These are phyloP conservation scores for Ursus arctos DNA, from an alignment of 2,113 vertebrate genomes.

Conservation along the genomic window DNA sequence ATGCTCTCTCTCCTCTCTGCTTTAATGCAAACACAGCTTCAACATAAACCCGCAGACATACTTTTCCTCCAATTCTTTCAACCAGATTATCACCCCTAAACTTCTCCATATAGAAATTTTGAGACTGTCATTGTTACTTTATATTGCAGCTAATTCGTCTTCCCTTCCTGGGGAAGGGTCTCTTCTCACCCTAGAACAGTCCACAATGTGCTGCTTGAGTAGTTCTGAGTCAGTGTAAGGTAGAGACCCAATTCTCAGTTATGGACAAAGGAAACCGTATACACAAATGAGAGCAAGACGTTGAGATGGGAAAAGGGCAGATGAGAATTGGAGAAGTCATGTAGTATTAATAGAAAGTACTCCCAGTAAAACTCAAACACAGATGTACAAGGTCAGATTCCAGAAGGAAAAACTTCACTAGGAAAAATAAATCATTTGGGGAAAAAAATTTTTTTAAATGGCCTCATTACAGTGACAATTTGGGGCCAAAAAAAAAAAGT, in stretches of 20 bases:
- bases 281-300: background rate
- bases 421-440: constrained; percentile 9
- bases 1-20: background rate
- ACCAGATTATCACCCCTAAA: background rate
- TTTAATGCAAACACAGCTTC: background rate
- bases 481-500: constrained; percentile 3
- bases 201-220: background rate
- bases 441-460: background rate
- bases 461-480: background rate
- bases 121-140: background rate
- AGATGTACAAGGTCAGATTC: background rate
- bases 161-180: background rate
- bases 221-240: background rate
- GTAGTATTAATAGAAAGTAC: background rate
- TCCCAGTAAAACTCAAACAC: background rate
- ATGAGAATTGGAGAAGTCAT: background rate
- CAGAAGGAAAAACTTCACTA: rapidly evolving
- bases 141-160: background rate
- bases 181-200: background rate
- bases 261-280: background rate
- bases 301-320: background rate
- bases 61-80: background rate
- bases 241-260: background rate
- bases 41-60: background rate
- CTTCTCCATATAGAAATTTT: background rate